Percentiles rank a stretch among this genome's conserved stretches.
Conservation (phyloP, 2,888 invertebrate genomes). For the Myopa tessellatipennis region DNA sequence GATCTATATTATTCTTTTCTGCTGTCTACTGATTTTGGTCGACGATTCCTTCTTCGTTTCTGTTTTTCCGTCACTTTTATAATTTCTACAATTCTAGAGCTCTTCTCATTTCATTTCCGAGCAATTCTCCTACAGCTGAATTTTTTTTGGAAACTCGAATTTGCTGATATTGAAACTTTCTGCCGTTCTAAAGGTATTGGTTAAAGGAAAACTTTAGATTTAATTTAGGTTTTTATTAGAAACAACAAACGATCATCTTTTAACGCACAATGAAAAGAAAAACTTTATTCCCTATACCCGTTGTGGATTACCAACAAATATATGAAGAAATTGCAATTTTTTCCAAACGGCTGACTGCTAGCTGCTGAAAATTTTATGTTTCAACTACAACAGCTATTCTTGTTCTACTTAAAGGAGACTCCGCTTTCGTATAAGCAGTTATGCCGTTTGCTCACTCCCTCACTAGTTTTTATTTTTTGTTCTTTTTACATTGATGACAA, state of each 20-base stretch:
- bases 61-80: conserved; percentile 32
- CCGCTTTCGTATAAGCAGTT: background rate
- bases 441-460: conserved; percentile 6
- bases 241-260: conserved; percentile 40
- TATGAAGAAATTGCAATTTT: conserved; percentile 18
- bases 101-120: conserved; percentile 48
- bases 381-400: background rate
- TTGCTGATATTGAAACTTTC: background rate
- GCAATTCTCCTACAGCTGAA: conserved; percentile 33
- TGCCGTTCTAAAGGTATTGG: conserved; percentile 6
- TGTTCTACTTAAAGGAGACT: background rate
- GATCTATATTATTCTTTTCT: conserved; percentile 31
- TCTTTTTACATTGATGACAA: conserved; percentile 20
- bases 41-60: conserved; percentile 41
- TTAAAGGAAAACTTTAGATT: background rate
- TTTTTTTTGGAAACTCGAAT: background rate
- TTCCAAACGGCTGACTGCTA: conserved; percentile 1
- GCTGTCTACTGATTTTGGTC: conserved; percentile 44
- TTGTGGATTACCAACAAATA: conserved; percentile 44
- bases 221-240: conserved; percentile 40
- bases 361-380: conserved; percentile 20
- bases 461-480: conserved; percentile 1
- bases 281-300: conserved; percentile 46
- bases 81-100: conserved; percentile 28
- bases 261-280: conserved; percentile 48